Base-by-base conservation (phyloP, 2,888 invertebrate genomes). In the Troilus luridus region DNA sequence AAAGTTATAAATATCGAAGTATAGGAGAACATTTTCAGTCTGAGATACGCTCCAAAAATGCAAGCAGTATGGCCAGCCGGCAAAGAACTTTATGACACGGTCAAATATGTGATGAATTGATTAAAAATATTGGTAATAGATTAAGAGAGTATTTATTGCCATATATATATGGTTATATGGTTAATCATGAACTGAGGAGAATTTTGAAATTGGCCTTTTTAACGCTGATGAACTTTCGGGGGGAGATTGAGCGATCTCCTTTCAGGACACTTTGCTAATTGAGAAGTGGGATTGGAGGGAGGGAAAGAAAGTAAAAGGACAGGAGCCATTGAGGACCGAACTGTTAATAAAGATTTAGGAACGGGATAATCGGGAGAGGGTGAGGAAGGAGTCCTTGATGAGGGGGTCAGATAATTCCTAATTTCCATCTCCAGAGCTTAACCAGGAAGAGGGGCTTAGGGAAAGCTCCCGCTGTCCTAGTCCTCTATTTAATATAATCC, bases 401-500 rank as follows among this genome's bases (percentile, higher is more conserved):
- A 58, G 85, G 56, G 85, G 85, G 85, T 85, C 85, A 85, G 85
- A 85, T 85, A 85, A 85, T 56, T 85, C 85, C 85, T 85, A 85
- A 85, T 85, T 85, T 85, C 85, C 85, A 85, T 85, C 85, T 85
- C 85, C 56, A 12, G 56, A n/a, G 85, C 85, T 85, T 85, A 85
- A 56, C 54, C 58, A 85, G 21, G n/a, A 41, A 67, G 56, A n/a
- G 56, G 85, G 85, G 85, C 85, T 85, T 85, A 85, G 85, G 85
- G 21, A 85, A 85, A 56, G 56, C 85, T n/a, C 56, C 56, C 85
- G 7, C 85, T 85, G 85, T 54, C 85, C 85, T 85, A 56, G 54
- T n/a, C 85, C 56, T 81, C 81, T 56, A 85, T 85, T 85, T 85
- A 85, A 85, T 85, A 85, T 85, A 85, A 85, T 85, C 85, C 85